Percentiles rank a stretch among this genome's conserved stretches.
phyloP scores from a whole-genome alignment of 2,888 invertebrate genomes.

The Alsophila aescularia region DNA sequence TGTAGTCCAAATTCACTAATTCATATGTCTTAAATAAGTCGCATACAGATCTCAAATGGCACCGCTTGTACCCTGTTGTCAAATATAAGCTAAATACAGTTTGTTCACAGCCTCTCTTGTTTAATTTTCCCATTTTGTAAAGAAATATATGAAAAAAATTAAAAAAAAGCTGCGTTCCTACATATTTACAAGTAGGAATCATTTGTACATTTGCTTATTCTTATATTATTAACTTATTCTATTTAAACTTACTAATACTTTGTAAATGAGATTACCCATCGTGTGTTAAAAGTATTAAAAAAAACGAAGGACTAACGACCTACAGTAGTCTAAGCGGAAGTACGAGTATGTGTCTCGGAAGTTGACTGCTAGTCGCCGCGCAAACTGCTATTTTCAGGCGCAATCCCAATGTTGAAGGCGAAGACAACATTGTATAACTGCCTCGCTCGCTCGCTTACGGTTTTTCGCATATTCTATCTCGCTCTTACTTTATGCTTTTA shows the following conservation, averaged over 20 bases:
- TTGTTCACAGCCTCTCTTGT: slow-evolving; percentile 69
- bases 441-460: too few relatives aligned
- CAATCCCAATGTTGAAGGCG: too few relatives aligned
- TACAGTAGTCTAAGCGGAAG: too few relatives aligned
- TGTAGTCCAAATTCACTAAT: neutral
- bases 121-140: slow-evolving; percentile 42
- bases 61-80: slow-evolving; percentile 46
- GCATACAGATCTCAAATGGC: slow-evolving; percentile 60
- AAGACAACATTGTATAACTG: too few relatives aligned
- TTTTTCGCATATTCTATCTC: too few relatives aligned
- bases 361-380: too few relatives aligned
- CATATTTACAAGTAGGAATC: neutral
- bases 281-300: too few relatives aligned
- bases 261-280: slow-evolving; percentile 13
- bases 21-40: slow-evolving; percentile 9
- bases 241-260: slow-evolving; percentile 18
- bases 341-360: too few relatives aligned
- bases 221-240: neutral
- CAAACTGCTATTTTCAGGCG: too few relatives aligned
- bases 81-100: slow-evolving; percentile 41
- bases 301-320: too few relatives aligned
- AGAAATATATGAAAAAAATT: slow-evolving; percentile 15
- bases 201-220: neutral
- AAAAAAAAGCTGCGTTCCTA: slow-evolving; percentile 14
- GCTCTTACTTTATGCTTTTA: too few relatives aligned